Conservation (phyloP, 2,888 invertebrate species). For the Gortyna flavago region DNA sequence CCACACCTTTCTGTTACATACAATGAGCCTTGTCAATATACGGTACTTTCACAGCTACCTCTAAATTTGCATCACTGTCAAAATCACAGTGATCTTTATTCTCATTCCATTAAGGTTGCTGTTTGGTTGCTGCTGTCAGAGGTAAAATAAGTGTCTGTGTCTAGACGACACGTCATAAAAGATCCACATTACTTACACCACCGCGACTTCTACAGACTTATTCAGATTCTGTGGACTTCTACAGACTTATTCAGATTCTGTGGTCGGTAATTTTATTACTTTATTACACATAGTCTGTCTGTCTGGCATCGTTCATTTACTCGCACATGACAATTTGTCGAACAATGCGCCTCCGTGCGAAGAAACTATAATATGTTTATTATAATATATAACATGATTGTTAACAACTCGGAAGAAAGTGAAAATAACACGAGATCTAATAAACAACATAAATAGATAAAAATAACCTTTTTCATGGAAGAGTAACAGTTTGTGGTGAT, state of each 20-base stretch:
- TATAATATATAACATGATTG: slow-evolving; percentile 16
- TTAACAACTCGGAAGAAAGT: slow-evolving; percentile 24
- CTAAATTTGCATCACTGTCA: too few species aligned
- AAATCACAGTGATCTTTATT: too few species aligned
- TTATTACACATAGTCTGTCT: slow-evolving; percentile 21
- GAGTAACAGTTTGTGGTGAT: neutral
- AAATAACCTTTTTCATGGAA: neutral
- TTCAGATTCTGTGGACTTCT: slow-evolving; percentile 17
- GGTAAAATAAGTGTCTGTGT: neutral
- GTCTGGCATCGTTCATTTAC: slow-evolving; percentile 43
- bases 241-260: slow-evolving; percentile 21
- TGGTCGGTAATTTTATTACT: slow-evolving; percentile 7
- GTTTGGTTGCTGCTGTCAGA: too few species aligned
- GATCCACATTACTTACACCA: slow-evolving; percentile 1
- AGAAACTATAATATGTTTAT: slow-evolving; percentile 14
- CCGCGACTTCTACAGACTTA: slow-evolving; percentile 13
- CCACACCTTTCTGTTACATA: too few species aligned
- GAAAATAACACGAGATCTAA: slow-evolving; percentile 14
- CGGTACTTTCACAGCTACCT: too few species aligned
- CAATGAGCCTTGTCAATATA: too few species aligned
- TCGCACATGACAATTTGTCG: slow-evolving; percentile 41
- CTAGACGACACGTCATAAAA: slow-evolving; percentile 26
- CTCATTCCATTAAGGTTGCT: too few species aligned
- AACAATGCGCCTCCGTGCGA: slow-evolving; percentile 53
- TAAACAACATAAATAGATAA: neutral